phyloP scores from a whole-genome alignment of 1,140 invertebrate genomes.

The Drosophila auraria region DNA sequence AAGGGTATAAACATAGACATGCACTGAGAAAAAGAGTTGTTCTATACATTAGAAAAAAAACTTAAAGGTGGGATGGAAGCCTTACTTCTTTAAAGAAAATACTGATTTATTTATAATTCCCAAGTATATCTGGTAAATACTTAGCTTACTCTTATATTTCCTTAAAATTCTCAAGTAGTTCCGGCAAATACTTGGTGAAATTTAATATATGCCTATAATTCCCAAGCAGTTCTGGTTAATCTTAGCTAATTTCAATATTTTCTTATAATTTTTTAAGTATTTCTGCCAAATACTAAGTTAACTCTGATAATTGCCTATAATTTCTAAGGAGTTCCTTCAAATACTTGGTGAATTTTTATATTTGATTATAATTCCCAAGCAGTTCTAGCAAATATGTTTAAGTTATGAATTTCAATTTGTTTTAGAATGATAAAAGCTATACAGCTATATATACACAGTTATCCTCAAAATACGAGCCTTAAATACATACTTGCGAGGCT shows the following conservation, averaged over 20 bases:
- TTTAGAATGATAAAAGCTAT: background rate
- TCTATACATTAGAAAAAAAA: too few species aligned
- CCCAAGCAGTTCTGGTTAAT: too few species aligned
- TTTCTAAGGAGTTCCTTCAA: background rate
- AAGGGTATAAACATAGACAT: slow-evolving; percentile 3
- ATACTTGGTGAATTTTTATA: background rate
- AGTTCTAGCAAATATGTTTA: background rate
- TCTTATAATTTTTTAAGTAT: too few species aligned
- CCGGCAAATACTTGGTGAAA: background rate
- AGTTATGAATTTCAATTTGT: background rate
- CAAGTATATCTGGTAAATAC: too few species aligned
- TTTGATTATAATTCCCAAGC: background rate
- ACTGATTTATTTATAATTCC: too few species aligned
- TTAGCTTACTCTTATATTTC: background rate
- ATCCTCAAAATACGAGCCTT: background rate
- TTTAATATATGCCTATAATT: background rate
- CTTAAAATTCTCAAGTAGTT: background rate
- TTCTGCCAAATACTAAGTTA: background rate
- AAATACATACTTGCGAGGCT: background rate
- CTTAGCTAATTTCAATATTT: background rate
- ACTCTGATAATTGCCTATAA: background rate
- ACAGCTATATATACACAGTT: too few species aligned
- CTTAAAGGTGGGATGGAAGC: too few species aligned
- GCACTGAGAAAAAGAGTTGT: slow-evolving; percentile 2
- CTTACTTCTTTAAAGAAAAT: too few species aligned